A percentile compares a stretch with the other conserved stretches of the same genome.
Conservation (phyloP, 2,888 invertebrate genomes). For the Lochmaea capreae region DNA sequence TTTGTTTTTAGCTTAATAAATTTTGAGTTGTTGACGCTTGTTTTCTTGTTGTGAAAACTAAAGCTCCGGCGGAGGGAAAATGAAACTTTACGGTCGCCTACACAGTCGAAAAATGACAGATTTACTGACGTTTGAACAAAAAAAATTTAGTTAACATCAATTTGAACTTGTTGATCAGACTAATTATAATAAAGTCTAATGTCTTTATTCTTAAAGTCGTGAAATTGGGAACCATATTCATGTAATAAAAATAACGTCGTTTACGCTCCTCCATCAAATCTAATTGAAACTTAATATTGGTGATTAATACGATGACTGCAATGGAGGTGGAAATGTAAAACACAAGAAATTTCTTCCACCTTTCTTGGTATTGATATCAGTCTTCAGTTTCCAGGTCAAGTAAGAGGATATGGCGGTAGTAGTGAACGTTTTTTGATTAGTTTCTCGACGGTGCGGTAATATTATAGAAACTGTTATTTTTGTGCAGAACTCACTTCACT, state of each 20-base stretch:
- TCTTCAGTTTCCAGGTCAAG: constrained; percentile 1
- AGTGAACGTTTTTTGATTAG: neutral
- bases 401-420: neutral
- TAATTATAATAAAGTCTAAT: too few species aligned
- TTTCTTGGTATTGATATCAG: neutral
- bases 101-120: too few species aligned
- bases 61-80: too few species aligned
- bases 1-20: too few species aligned
- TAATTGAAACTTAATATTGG: neutral
- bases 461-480: neutral
- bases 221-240: neutral
- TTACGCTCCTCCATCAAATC: too few species aligned
- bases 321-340: neutral
- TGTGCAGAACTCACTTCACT: neutral
- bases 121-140: too few species aligned
- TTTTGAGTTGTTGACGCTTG: too few species aligned
- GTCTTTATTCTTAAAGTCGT: neutral
- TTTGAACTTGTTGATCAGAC: too few species aligned
- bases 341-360: neutral
- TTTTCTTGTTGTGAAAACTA: too few species aligned
- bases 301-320: neutral
- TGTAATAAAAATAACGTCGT: neutral
- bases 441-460: constrained; percentile 1
- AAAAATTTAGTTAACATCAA: too few species aligned
- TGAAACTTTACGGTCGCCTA: too few species aligned